Evolutionary conservation across 2,113 vertebrate species (phyloP).

Genomic region (Geococcyx californianus): DNA sequence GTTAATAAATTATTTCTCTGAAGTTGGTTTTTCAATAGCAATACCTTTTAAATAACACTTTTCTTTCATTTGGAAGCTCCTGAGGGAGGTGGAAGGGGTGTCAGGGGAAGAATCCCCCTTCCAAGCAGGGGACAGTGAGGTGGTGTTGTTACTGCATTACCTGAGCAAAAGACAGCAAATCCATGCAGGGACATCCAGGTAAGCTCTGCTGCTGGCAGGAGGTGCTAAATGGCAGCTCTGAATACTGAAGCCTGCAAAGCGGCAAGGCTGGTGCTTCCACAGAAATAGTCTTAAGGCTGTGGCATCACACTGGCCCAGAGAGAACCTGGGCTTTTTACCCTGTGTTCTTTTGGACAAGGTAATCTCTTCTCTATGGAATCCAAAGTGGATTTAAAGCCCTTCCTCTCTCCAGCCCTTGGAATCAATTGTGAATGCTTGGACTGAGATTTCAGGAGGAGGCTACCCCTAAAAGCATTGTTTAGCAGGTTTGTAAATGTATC

Average conservation of each 20-base stretch:
- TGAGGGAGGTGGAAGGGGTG: not conserved
- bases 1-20: not conserved
- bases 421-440: not conserved
- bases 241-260: not conserved
- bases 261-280: not conserved
- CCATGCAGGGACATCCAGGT: not conserved
- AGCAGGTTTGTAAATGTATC: not conserved
- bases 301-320: not conserved
- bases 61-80: slow-evolving; percentile 27
- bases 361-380: not conserved
- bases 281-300: not conserved
- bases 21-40: slow-evolving; percentile 41
- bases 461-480: not conserved
- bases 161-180: not conserved
- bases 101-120: not conserved
- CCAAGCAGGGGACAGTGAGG: not conserved
- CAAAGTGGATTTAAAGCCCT: not conserved
- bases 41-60: slow-evolving; percentile 32
- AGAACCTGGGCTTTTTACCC: not conserved
- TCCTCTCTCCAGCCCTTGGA: not conserved
- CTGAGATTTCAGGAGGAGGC: not conserved
- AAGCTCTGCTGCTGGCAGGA: not conserved
- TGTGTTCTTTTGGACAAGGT: not conserved
- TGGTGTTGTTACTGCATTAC: not conserved
- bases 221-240: not conserved